phyloP scores from a whole-genome alignment of 2,797 vertebrate species.

The Periophthalmus magnuspinnatus region DNA sequence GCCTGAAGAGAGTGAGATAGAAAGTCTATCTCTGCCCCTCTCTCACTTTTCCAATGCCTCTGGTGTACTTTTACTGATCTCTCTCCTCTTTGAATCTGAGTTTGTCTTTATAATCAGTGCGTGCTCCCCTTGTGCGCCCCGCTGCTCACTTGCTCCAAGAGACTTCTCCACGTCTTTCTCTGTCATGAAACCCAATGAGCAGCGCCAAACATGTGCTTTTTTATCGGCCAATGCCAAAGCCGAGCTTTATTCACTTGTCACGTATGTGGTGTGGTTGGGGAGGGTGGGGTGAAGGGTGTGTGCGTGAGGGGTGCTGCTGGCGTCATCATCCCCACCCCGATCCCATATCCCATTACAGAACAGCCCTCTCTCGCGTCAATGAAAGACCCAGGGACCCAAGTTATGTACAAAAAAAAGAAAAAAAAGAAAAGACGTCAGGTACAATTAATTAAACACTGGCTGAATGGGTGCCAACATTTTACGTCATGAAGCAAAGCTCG shows the following conservation, averaged over 20 bases:
- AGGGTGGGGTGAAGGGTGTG: conserved; percentile 50
- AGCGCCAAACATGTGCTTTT: conserved; percentile 84
- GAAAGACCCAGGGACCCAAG: conserved; percentile 83
- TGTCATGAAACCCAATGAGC: conserved; percentile 53
- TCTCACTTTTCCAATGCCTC: conserved; percentile 31
- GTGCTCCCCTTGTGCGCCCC: conserved; percentile 73
- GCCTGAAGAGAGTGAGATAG: conserved; percentile 77
- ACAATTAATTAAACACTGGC: conserved; percentile 66
- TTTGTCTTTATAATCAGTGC: conserved; percentile 53
- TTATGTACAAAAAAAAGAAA: conserved; percentile 68
- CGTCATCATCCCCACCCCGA: conserved; percentile 80
- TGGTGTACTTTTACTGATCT: conserved; percentile 59
- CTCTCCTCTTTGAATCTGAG: conserved; percentile 9
- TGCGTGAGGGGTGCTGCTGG: conserved; percentile 74
- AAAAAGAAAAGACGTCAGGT: conserved; percentile 44
- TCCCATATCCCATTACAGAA: conserved; percentile 82
- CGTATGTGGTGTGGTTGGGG: conserved; percentile 53
- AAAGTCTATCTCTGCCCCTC: conserved; percentile 67
- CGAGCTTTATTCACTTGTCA: conserved; percentile 86
- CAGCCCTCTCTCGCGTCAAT: conserved; percentile 83
- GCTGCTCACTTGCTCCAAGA: conserved; percentile 22
- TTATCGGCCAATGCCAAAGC: conserved; percentile 85
- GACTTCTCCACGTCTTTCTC: conserved; percentile 63
- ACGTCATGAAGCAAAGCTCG: conserved; percentile 45
- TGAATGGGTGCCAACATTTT: conserved; percentile 65